Conservation (phyloP, 2,888 invertebrate genomes). For the Amblyjoppa proteus region DNA sequence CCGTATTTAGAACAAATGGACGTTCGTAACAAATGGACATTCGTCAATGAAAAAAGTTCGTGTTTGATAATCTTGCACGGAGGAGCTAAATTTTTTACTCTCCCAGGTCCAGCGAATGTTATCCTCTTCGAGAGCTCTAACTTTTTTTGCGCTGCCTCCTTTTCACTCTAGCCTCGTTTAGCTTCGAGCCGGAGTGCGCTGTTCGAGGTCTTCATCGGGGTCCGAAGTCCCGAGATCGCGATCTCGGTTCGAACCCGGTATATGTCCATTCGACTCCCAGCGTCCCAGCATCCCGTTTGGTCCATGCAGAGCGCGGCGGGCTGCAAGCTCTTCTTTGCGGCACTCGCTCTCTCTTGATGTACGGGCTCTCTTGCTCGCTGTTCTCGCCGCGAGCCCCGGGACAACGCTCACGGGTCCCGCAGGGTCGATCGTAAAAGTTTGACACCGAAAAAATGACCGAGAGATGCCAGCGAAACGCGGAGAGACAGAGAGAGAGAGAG, state of each 20-base stretch:
- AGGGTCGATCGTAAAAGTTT: conserved; percentile 75
- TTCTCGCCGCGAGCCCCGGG: conserved; percentile 55
- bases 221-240: conserved; percentile 62
- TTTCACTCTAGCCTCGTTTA: background rate
- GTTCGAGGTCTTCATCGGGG: conserved; percentile 69
- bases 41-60: background rate
- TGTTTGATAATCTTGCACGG: background rate
- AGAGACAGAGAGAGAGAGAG: conserved; percentile 26
- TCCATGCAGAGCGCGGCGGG: conserved; percentile 33
- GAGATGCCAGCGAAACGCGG: conserved; percentile 36
- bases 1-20: too few relatives aligned
- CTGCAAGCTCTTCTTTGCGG: conserved; percentile 45
- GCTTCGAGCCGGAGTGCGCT: conserved; percentile 31
- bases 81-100: background rate
- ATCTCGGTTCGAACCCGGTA: conserved; percentile 52
- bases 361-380: conserved; percentile 57
- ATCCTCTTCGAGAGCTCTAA: conserved; percentile 29
- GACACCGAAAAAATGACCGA: conserved; percentile 72
- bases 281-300: conserved; percentile 36
- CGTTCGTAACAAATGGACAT: too few relatives aligned
- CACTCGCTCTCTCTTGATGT: conserved; percentile 62
- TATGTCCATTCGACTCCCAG: conserved; percentile 37
- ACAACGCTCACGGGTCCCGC: conserved; percentile 63
- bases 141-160: conserved; percentile 41
- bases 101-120: background rate